These are phyloP conservation scores for Cathartes aura DNA, from an alignment of 2,113 vertebrate genomes.

Conservation along the genomic window DNA sequence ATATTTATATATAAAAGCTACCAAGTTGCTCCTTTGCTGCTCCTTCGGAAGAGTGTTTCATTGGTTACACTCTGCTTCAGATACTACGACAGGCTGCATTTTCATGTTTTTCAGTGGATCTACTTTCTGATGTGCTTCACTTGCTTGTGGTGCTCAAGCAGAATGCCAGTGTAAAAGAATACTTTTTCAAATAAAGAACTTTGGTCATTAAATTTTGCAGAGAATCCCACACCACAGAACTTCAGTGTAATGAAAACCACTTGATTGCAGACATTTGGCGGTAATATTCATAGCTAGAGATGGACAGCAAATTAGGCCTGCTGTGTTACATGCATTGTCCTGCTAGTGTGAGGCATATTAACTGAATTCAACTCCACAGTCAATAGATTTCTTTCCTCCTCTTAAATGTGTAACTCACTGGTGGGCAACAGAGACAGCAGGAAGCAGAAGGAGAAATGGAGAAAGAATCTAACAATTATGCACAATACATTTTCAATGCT, in stretches of 20 bases:
- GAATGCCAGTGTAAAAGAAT: neutral
- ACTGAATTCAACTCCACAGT: neutral
- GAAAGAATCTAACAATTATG: neutral
- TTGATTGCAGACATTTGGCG: neutral
- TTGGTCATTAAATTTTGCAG: neutral
- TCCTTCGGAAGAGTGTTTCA: neutral
- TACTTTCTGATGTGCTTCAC: neutral
- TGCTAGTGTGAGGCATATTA: conserved; percentile 1
- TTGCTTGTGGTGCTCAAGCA: neutral
- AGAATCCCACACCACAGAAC: neutral
- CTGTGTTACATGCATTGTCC: conserved; percentile 34
- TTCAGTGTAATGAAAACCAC: neutral
- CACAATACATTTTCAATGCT: neutral
- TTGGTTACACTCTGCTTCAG: neutral
- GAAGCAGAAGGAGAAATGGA: neutral
- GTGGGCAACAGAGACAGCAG: neutral
- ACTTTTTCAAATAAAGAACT: neutral
- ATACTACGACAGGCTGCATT: neutral
- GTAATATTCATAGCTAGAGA: neutral
- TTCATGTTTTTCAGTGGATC: neutral
- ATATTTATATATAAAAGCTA: neutral
- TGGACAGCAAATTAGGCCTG: conserved; percentile 14
- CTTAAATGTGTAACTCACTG: neutral
- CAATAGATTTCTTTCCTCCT: neutral
- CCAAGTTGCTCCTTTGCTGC: neutral